phyloP scores from a whole-genome alignment of 2,113 vertebrate species.

The Pangasianodon hypophthalmus region DNA sequence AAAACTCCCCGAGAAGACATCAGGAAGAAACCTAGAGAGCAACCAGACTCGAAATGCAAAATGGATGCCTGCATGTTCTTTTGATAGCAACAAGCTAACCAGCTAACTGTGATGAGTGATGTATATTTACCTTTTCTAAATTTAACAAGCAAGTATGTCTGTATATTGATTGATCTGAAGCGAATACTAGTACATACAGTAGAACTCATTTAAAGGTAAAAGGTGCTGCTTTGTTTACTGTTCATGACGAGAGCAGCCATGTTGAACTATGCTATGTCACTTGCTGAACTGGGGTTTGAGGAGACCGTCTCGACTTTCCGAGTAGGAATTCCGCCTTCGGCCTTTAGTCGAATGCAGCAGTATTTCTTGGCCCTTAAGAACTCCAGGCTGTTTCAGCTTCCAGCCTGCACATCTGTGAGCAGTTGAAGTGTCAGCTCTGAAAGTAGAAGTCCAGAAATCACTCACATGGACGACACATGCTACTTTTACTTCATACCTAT shows the following conservation, averaged over 20 bases:
- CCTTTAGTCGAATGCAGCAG: background rate
- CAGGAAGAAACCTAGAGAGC: too few species aligned
- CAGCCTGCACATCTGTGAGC: conserved; percentile 45
- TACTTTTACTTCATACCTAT: background rate
- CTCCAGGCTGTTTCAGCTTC: background rate
- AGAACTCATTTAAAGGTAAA: too few species aligned
- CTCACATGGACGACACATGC: conserved; percentile 31
- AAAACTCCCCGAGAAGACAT: too few species aligned
- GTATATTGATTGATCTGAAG: too few species aligned
- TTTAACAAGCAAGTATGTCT: too few species aligned
- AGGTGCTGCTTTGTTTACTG: too few species aligned
- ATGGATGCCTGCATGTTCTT: too few species aligned
- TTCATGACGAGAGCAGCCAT: background rate
- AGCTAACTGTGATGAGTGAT: background rate
- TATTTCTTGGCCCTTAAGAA: background rate
- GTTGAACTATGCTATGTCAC: background rate
- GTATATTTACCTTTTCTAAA: too few species aligned
- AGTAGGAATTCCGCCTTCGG: background rate
- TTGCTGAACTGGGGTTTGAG: background rate
- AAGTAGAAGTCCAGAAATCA: conserved; percentile 57
- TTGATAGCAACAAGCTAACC: too few species aligned
- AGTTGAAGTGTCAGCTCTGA: conserved; percentile 50
- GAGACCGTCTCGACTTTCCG: background rate
- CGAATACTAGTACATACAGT: too few species aligned
- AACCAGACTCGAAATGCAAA: too few species aligned